Base-by-base conservation (phyloP, 2,113 vertebrate genomes). In the Nematolebias whitei region DNA sequence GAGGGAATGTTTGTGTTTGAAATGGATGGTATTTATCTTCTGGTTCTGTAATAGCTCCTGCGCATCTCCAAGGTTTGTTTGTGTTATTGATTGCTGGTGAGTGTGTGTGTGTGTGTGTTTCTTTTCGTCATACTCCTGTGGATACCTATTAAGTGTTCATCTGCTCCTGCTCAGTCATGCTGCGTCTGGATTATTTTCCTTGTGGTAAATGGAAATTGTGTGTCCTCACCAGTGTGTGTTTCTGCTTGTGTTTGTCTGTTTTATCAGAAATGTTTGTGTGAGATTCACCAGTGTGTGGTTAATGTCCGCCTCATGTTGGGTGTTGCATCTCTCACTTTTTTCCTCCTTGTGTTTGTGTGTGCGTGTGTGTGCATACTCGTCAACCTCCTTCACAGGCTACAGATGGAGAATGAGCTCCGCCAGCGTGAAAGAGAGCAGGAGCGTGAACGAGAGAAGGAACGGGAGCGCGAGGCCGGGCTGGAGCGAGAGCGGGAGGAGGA, bases 321-420 rank as follows among this genome's bases (percentile, higher is more conserved):
- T 90, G 90, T 87, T 90, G 90, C 90, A 90, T 91, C 88, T 90
- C 90, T 91, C 88, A 87, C 87, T 83, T 85, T 10, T 82, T 73
- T 82, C 78, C 26, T 7, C 26, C 26, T 7, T 77, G 60, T 54
- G 61, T 61, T 49, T 71, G 32, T 68, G 55, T 65, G 68, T 73
- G 39, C 60, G 66, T 69, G 56, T 57, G 71, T 20, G 71, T 24
- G 45, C 69, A 44, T 68, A 74, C 76, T 88, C 84, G 78, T 84
- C 75, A 89, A 87, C 71, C 80, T 82, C 83, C 67, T 79, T 83
- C 82, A 47, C 90, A 99, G 98, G 92, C 90, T 98, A 78, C 98
- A 99, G 87, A 95, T 99, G 94, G 96, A 98, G 12, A 96, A 98
- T 40, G 97, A 99, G 88, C 92, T 98, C 68, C 87, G 96, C 68